Evolutionary conservation across 2,113 vertebrate species (phyloP).

Genomic region (Thalassoma bifasciatum): DNA sequence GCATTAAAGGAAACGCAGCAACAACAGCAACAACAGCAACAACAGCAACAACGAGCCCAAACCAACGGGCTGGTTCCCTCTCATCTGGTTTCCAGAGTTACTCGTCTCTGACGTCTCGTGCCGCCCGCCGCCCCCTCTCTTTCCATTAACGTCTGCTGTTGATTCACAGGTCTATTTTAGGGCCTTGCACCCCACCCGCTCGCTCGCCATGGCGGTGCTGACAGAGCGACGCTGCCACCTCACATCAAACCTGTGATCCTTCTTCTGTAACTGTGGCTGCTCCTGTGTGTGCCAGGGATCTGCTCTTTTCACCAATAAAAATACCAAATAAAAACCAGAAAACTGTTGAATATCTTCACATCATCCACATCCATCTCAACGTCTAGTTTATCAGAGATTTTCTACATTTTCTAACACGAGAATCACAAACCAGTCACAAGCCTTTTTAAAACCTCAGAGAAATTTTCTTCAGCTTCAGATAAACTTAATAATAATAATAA

Average conservation of each 20-base stretch:
- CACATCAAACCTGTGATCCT: background rate
- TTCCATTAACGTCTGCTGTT: conserved; percentile 22
- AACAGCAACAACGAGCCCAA: background rate
- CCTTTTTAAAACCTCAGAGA: too few species aligned
- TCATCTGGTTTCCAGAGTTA: conserved; percentile 31
- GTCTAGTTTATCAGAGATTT: too few species aligned
- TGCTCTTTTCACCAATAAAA: too few species aligned
- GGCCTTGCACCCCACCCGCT: conserved; percentile 8
- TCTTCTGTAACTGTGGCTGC: background rate
- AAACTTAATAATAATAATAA: too few species aligned
- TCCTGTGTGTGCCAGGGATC: background rate
- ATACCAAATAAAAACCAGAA: too few species aligned
- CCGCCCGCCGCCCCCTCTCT: background rate
- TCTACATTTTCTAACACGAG: too few species aligned
- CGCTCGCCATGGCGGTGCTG: background rate
- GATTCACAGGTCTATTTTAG: conserved; percentile 56
- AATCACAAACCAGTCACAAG: too few species aligned
- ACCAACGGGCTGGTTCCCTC: background rate
- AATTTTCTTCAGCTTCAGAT: too few species aligned
- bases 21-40: too few species aligned
- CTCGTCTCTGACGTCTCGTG: conserved; percentile 1
- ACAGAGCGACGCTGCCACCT: background rate
- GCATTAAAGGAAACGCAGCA: too few species aligned
- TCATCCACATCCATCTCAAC: too few species aligned
- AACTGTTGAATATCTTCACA: too few species aligned